Base-by-base conservation (phyloP, 2,113 vertebrate genomes). In the Phaethon lepturus region DNA sequence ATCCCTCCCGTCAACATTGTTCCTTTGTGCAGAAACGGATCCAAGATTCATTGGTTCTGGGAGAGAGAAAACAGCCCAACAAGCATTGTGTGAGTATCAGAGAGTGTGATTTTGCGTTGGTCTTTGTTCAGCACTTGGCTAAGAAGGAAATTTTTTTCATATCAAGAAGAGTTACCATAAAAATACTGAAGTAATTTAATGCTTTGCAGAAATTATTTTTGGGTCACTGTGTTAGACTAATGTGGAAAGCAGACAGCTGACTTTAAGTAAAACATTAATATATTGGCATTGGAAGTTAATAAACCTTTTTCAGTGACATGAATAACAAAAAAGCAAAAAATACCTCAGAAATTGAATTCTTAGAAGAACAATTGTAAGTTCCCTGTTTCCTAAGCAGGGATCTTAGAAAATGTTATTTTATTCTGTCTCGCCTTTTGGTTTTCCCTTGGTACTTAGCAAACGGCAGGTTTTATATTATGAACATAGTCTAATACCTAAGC, bases 391-490 rank as follows among this genome's bases (percentile, higher is more conserved):
- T 74, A 67, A 64, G 44, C 26, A 52, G 10, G 4, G 7, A 23
- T 81, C 47, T 76, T 80, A 42, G 38, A 90, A 90, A 88, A 75
- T 53, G 12, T 55, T 75, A 28, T 79, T 95, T 96, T 76, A 18
- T 12, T 86, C 59, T 81, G 44, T n/a, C 49, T 91, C 0, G 1
- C 45, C 68, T 89, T 82, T 56, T 0, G 0, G 8, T 59, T 95
- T 94, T 91, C 49, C 76, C 40, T 56, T 52, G 49, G 23, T 40
- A 33, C 83, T 93, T 63, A 31, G 73, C 35, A 87, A 92, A 58
- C 85, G 81, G 52, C 75, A 78, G 60, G 60, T 92, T 73, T 87
- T 95, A 73, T 90, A 72, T 96, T 93, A 96, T 81, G 86, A 97
- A 91, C 79, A 29, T 53, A 53, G 63, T 84, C 79, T 95, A 88